Evolutionary conservation across 2,888 invertebrate species (phyloP), one percentile per base, ranked within the genome.

Genomic region (Zygogramma bicolorata): DNA sequence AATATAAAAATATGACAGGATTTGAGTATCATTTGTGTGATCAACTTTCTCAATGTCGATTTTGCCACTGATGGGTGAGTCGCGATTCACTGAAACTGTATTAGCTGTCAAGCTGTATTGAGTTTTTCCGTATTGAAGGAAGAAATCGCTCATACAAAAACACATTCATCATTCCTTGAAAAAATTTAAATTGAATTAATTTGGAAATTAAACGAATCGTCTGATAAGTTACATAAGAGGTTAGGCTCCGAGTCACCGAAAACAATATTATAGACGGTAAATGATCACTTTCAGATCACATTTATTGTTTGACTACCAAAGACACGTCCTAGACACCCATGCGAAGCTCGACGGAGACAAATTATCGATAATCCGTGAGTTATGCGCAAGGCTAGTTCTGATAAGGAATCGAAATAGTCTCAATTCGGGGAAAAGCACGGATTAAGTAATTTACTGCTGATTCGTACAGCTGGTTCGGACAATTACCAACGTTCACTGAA

Each of bases 381-480:
- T 34, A 62, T 66, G 49, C 62, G 38, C 59, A 25, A 22, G 7
- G 63, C 63, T 63, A 40, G 70, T 61, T 73, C 70, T 70, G 68
- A 70, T 73, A 65, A 63, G 70, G 73, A 58, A 22, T 60, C 59
- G 42, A 34, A 68, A 77, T 70, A 73, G 70, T 69, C 73, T 75
- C 62, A 73, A 75, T 83, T 83, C 82, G 79, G 77, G 80, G 81
- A 83, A 84, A 83, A 78, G 78, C 80, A 79, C 77, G 80, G 82
- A 84, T 84, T 84, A 83, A 84, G 84, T 81, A 83, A 83, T 84
- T 84, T 82, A 81, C 81, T 78, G 81, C 75, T 79, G 81, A 84
- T 83, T 83, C 83, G 76, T 82, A 70, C 79, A 81, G 81, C 82
- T 81, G 81, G 80, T 81, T 83, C 81, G 79, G 81, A 81, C 82